Conservation (phyloP, 1,140 invertebrate species). For the Sogatella furcifera region DNA sequence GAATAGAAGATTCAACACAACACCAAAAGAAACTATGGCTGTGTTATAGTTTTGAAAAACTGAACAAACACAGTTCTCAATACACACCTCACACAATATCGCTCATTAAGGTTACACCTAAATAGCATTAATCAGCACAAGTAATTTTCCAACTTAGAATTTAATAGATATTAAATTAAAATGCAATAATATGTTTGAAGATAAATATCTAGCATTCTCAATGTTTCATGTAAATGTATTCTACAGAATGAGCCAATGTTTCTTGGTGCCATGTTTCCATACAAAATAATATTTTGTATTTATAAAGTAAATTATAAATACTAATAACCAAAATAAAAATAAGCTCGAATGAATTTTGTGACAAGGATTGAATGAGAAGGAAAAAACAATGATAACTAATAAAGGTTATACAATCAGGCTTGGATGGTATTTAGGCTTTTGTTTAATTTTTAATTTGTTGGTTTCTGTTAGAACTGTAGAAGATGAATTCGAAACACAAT, state of each 20-base stretch:
- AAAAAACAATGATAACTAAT: too few relatives aligned
- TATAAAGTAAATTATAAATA: constrained; percentile 1
- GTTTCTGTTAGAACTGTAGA: too few relatives aligned
- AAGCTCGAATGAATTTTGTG: neutral
- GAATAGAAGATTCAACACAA: neutral
- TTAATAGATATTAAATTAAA: neutral
- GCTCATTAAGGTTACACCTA: constrained; percentile 21
- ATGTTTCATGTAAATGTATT: constrained; percentile 21
- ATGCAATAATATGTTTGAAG: neutral
- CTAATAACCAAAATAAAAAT: neutral
- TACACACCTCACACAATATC: constrained; percentile 25
- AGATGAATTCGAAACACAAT: too few relatives aligned
- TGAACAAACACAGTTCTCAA: neutral
- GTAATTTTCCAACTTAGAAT: too few relatives aligned
- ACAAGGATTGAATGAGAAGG: neutral
- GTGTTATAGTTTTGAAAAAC: too few relatives aligned
- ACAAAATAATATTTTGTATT: neutral
- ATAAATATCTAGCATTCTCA: constrained; percentile 5
- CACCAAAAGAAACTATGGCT: constrained; percentile 7
- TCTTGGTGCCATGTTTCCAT: constrained; percentile 28
- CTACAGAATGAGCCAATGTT: constrained; percentile 40
- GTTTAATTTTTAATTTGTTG: too few relatives aligned
- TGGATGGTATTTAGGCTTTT: too few relatives aligned
- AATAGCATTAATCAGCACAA: too few relatives aligned
- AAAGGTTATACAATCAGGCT: too few relatives aligned